Conservation (phyloP, 2,797 vertebrate species). For the Linurgus olivaceus region DNA sequence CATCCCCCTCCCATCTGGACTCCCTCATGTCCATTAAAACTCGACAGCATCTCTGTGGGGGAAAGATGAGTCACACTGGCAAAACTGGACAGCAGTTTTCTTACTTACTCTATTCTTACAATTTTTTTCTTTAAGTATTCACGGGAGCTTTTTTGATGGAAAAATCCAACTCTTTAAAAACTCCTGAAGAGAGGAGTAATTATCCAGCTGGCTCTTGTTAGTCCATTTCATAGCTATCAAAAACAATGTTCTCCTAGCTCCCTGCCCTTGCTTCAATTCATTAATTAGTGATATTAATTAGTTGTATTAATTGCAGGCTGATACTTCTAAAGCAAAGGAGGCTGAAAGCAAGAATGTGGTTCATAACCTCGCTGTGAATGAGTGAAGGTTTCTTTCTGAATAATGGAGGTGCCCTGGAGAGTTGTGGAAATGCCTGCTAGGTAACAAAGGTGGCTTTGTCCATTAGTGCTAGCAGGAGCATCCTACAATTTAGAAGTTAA, state of each 20-base stretch:
- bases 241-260: neutral
- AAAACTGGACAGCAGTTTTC: neutral
- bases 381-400: neutral
- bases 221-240: neutral
- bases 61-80: neutral
- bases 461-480: neutral
- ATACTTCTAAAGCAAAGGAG: neutral
- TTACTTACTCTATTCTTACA: neutral
- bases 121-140: neutral
- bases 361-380: neutral
- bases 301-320: constrained; percentile 1
- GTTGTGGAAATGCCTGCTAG: neutral
- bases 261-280: neutral
- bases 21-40: neutral
- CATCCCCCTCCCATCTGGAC: neutral
- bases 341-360: neutral
- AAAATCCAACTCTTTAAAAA: neutral
- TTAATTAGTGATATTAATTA: constrained; percentile 40
- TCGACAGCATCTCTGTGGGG: accelerated
- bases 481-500: accelerated
- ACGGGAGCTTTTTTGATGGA: neutral
- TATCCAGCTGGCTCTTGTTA: constrained; percentile 3
- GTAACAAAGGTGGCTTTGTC: neutral
- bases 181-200: neutral
- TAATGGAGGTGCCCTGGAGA: neutral